Base-by-base conservation (phyloP, 2,888 invertebrate genomes). In the Hirtodrosophila duncani region DNA sequence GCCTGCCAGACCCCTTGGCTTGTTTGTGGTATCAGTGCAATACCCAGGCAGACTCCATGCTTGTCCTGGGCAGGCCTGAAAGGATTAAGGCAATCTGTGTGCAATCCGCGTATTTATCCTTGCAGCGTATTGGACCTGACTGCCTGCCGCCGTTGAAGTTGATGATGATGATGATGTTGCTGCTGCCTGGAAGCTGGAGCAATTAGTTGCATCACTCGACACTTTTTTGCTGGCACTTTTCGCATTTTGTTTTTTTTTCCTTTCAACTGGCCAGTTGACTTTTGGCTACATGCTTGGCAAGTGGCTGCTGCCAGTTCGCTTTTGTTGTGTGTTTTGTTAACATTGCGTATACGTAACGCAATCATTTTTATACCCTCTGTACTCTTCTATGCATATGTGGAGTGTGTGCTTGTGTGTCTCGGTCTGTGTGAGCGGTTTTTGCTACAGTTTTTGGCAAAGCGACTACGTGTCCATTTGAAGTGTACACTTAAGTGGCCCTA, bases 1-100 rank as follows among this genome's bases (percentile, higher is more conserved):
- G 34, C 39, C 18, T 17, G 11, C 26, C 23, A 23, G 38, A 9
- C 24, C n/a, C 8, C 7, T 9, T 43, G 51, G 24, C 17, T 33
- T 53, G 36, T 26, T 38, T 67, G 64, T 61, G 61, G 44, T 52
- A 50, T 43, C 61, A 46, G 51, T 36, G 50, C 31, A 48, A 48
- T 49, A 63, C 56, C 46, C 36, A 14, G 31, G 24, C 18, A 39
- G 26, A 26, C 57, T 10, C 26, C 16, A 31, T 16, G 18, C 27
- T 6, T 13, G 24, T 14, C 24, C 13, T 63, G 36, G 51, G 26
- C 38, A 42, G 66, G 70, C 69, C 75, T 80, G 80, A 80, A 80
- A 74, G 82, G 80, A 80, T 80, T 80, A 82, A 81, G 82, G 81
- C 82, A 79, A 82, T 80, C 81, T 81, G 81, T 66, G 82, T 64